Evolutionary conservation across 2,888 invertebrate genomes (phyloP).

Genomic region (Hypena proboscidalis): DNA sequence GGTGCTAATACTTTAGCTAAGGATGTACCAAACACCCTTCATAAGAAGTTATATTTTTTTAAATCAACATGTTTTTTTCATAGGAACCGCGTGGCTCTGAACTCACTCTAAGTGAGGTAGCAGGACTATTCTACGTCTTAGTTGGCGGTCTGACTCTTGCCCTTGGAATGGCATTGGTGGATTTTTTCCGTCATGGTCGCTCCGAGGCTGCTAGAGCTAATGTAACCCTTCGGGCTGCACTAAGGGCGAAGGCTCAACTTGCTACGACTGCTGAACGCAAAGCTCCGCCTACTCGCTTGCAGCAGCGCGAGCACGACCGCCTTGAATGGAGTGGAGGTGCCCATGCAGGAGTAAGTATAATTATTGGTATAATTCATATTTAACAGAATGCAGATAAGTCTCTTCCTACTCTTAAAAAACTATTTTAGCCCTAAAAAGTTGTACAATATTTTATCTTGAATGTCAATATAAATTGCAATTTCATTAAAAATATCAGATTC

Average conservation of each 20-base stretch:
- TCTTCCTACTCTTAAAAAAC: no score
- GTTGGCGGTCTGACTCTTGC: constrained; percentile 96
- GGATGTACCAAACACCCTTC: no score
- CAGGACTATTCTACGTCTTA: constrained; percentile 98
- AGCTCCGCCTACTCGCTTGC: constrained; percentile 48
- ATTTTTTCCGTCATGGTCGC: constrained; percentile 96
- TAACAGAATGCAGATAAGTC: no score
- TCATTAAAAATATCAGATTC: no score
- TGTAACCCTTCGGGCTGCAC: constrained; percentile 92
- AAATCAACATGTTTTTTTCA: neutral
- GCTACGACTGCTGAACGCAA: constrained; percentile 66
- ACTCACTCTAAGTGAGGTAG: constrained; percentile 97
- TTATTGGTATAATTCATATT: neutral
- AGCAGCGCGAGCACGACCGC: constrained; percentile 66
- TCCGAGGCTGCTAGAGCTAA: constrained; percentile 91
- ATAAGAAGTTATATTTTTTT: neutral
- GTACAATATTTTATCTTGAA: no score
- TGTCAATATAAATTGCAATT: no score
- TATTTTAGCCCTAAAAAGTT: no score
- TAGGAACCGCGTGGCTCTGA: constrained; percentile 90
- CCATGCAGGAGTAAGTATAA: constrained; percentile 66
- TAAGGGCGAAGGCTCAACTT: constrained; percentile 91
- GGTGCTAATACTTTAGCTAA: no score
- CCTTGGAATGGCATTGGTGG: constrained; percentile 94
- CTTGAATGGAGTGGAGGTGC: constrained; percentile 75